A percentile compares a stretch with the other conserved stretches of the same genome.
Conservation (phyloP, 2,888 invertebrate genomes). For the Lycocerus yunnanus region DNA sequence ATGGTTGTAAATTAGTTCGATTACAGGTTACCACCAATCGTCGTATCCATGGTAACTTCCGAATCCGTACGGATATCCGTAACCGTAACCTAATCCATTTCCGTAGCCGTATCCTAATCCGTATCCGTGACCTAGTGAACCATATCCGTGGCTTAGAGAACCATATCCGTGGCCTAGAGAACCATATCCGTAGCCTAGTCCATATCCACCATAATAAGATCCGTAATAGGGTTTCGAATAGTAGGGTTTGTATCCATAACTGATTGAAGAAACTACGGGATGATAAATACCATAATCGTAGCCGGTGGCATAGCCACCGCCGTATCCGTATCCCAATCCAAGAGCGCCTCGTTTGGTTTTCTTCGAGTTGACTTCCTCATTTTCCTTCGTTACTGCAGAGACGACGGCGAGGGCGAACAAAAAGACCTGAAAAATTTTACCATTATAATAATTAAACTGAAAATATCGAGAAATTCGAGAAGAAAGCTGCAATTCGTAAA, state of each 20-base stretch:
- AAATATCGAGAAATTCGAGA: background rate
- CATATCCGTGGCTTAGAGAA: slow-evolving; percentile 18
- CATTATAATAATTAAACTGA: background rate
- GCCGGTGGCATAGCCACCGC: slow-evolving; percentile 31
- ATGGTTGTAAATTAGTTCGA: background rate
- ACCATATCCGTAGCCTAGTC: slow-evolving; percentile 30
- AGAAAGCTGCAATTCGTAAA: background rate
- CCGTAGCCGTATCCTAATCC: slow-evolving; percentile 28
- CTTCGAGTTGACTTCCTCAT: slow-evolving; percentile 34
- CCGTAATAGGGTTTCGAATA: slow-evolving; percentile 12
- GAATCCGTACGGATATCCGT: slow-evolving; percentile 25
- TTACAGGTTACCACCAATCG: slow-evolving; percentile 17
- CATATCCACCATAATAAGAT: slow-evolving; percentile 17
- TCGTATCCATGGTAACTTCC: slow-evolving; percentile 9
- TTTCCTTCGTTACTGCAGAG: slow-evolving; percentile 32
- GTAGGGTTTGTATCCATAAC: slow-evolving; percentile 10
- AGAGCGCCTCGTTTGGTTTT: slow-evolving; percentile 45
- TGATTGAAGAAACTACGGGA: slow-evolving; percentile 25
- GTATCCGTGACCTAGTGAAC: slow-evolving; percentile 28
- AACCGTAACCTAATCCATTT: slow-evolving; percentile 24
- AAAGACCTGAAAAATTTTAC: slow-evolving; percentile 18
- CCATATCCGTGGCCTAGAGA: slow-evolving; percentile 19
- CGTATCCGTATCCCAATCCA: slow-evolving; percentile 34
- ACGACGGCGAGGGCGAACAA: slow-evolving; percentile 25
- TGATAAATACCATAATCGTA: slow-evolving; percentile 34